Evolutionary conservation across 2,797 vertebrate species (phyloP).

Genomic region (Macroramphosus scolopax): DNA sequence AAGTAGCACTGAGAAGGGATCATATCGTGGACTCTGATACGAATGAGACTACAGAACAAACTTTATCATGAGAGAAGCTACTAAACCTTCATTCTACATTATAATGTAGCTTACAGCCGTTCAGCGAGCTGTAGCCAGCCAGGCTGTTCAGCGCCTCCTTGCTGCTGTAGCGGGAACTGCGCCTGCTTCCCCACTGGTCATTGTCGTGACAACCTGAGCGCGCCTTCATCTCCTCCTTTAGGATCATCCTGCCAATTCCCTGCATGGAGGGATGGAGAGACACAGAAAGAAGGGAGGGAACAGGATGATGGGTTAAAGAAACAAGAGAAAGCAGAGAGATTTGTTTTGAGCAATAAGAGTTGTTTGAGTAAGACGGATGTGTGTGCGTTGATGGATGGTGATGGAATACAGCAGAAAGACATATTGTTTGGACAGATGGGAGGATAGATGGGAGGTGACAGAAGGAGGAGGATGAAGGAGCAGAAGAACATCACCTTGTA

Average conservation of each 20-base stretch:
- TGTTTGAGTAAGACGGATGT: conserved; percentile 14
- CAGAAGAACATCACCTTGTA: conserved; percentile 6
- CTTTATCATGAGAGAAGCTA: not conserved
- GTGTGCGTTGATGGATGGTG: conserved; percentile 13
- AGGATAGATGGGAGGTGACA: conserved; percentile 1
- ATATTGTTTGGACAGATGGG: too few relatives aligned
- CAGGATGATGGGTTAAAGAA: not conserved
- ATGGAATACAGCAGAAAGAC: conserved; percentile 7
- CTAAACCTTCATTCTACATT: too few relatives aligned
- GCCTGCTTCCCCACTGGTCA: conserved; percentile 89
- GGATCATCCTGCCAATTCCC: conserved; percentile 93
- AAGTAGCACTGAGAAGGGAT: too few relatives aligned
- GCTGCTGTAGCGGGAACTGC: conserved; percentile 89
- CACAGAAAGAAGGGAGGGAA: not conserved
- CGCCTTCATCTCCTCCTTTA: conserved; percentile 99
- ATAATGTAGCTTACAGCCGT: conserved; percentile 97
- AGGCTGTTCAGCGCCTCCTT: conserved; percentile 86
- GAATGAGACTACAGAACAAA: too few relatives aligned
- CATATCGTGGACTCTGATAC: too few relatives aligned
- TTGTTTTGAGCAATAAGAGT: not conserved
- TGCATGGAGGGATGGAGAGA: conserved; percentile 53
- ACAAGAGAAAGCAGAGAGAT: too few relatives aligned
- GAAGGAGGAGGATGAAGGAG: conserved; percentile 2
- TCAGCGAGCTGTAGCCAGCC: conserved; percentile 86
- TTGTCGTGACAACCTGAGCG: conserved; percentile 86